Base-by-base conservation (phyloP, 2,113 vertebrate species). In the Plecturocebus donacophilus region DNA sequence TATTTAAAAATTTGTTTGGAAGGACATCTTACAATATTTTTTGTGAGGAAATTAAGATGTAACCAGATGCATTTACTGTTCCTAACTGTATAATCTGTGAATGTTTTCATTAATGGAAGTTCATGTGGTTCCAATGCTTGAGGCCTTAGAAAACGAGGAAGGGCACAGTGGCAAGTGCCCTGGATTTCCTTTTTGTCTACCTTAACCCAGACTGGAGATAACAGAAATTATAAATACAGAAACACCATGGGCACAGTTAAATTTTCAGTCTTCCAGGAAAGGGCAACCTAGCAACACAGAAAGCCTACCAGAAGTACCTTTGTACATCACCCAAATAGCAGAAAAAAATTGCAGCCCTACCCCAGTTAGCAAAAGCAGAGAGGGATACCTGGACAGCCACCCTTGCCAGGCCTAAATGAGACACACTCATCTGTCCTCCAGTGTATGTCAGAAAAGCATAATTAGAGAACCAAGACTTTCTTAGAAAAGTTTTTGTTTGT, bases 331-430 rank as follows among this genome's bases (percentile, higher is more conserved):
- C 4, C 23, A 83, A 89, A 42, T 16, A 83, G 77, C 8, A 71
- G 10, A 42, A 71, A 84, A 61, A 70, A 56, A 70, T 1, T 40
- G 11, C 1, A 47, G 3, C 13, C 12, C 16, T 54, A 79, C 4
- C 17, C n/a, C 23, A 42, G 2, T 68, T 49, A 49, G 8, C 73
- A 75, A 90, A 93, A 42, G 6, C 9, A 21, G 19, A 61, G 9
- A 35, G 8, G 21, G 30, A 83, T 32, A 13, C 1, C 38, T 32
- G 30, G 40, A 80, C 30, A 77, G 56, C 35, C 1, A 70, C 6
- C 4, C 14, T 23, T 1, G 0, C 25, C 5, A 58, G 82, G 21
- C 1, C 42, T 52, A 64, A 30, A 14, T n/a, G 21, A 13, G 38
- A 10, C 9, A 47, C 16, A 70, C 4, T 6, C 9, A 27, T 40